Evolutionary conservation across 2,797 vertebrate genomes (phyloP), one percentile per base, ranked within the genome.

Genomic region (Anabacerthia variegaticeps): DNA sequence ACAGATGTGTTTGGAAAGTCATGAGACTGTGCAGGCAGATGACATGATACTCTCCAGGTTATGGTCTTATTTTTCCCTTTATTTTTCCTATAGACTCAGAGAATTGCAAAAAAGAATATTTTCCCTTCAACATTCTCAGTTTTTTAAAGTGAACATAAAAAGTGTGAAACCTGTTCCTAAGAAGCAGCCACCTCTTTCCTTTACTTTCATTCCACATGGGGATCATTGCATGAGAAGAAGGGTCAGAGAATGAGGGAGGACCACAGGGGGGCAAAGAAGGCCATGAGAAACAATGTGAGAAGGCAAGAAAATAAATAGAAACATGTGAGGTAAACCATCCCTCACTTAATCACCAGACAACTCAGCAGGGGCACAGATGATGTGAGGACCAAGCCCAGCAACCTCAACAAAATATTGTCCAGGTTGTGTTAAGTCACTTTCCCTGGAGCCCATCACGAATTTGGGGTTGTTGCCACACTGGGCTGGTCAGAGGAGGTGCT

Each of bases 251-350:
- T 1, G 12, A 72, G 32, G 14, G 54, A 86, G 22, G 41, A 94
- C 41, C 17, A 43, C 0, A 0, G 0, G 36, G 24, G n/a, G 1
- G 30, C 0, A 1, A 68, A 72, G 49, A 81, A 76, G 18, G 39
- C 27, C 71, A 73, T 32, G 34, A 92, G 43, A 52, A 90, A 83
- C 61, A 67, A 41, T 9, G 49, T 68, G 49, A 81, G 66, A 88
- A 90, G 12, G 49, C 32, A 86, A 90, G 66, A 62, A 88, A 85
- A 89, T 80, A 92, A 90, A 90, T 6, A 83, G 83, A 72, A 93
- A 81, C 54, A 77, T 32, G 37, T 52, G 85, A 90, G 28, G 27
- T 46, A 75, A 88, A 81, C 24, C 66, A 86, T 28, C n/a, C 18
- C 58, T 88, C 41, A 15, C 32, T 77, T 86, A 54, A 68, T 41